phyloP scores from a whole-genome alignment of 2,888 invertebrate species.

The Entomobrya proxima region DNA sequence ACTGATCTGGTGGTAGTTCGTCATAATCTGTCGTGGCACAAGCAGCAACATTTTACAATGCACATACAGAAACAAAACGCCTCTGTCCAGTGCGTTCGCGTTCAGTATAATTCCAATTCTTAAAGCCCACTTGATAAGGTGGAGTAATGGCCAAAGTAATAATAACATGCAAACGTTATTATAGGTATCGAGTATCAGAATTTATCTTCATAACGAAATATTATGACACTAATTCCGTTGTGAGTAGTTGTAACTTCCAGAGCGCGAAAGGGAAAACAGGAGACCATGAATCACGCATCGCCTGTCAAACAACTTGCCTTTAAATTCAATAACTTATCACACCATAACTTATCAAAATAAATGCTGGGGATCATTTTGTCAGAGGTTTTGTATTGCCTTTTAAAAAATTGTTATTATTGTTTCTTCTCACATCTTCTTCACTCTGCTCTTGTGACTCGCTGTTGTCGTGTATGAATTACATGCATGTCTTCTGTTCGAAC shows the following conservation, averaged over 20 bases:
- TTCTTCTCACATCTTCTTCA: neutral
- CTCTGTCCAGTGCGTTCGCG: no score
- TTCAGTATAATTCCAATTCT: neutral
- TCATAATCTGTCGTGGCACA: no score
- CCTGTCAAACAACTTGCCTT: conserved; percentile 46
- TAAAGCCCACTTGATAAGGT: neutral
- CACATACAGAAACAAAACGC: no score
- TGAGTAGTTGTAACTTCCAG: neutral
- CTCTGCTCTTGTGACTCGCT: neutral
- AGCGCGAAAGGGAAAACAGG: neutral
- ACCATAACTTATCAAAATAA: conserved; percentile 58
- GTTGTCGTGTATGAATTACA: conserved; percentile 20
- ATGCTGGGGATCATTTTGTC: conserved; percentile 58
- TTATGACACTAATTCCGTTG: conserved; percentile 17
- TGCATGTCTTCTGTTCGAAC: neutral
- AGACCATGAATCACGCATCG: conserved; percentile 34
- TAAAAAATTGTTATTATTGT: neutral
- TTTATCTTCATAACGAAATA: conserved; percentile 17
- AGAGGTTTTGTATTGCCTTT: conserved; percentile 31
- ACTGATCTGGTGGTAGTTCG: no score
- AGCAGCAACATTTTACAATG: no score
- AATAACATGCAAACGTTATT: neutral
- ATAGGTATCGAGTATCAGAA: no score
- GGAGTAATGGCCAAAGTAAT: conserved; percentile 19
- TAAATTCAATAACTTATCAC: conserved; percentile 56